These are phyloP conservation scores for Notodonta ziczac DNA, from an alignment of 2,888 invertebrate species.

Conservation along the genomic window DNA sequence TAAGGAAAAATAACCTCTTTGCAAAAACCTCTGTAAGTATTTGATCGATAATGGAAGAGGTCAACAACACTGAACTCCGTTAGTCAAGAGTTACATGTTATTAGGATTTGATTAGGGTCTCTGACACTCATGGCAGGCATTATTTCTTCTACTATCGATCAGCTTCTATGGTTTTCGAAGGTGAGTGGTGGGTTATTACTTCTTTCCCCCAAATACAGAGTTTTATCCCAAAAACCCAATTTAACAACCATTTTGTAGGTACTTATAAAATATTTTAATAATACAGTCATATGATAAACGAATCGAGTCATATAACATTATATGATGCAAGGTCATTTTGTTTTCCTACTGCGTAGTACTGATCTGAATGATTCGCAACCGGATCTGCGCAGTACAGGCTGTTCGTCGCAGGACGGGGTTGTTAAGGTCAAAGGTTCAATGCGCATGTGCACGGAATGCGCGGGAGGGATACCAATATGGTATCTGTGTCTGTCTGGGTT, in stretches of 20 bases:
- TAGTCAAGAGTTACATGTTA: no score
- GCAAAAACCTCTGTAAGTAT: no score
- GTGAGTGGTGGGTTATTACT: no score
- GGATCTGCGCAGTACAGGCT: constrained; percentile 27
- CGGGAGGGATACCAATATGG: constrained; percentile 48
- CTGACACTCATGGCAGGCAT: no score
- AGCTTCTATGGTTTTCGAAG: no score
- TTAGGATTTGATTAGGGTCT: no score
- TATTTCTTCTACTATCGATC: no score
- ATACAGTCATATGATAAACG: constrained; percentile 18
- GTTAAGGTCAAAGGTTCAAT: constrained; percentile 32
- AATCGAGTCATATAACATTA: constrained; percentile 26
- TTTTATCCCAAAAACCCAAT: constrained; percentile 6
- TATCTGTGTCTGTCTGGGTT: constrained; percentile 38
- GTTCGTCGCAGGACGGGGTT: constrained; percentile 22
- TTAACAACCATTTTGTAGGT: constrained; percentile 18
- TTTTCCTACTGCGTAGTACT: constrained; percentile 34
- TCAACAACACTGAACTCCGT: no score
- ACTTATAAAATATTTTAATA: constrained; percentile 9
- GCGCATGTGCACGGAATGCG: constrained; percentile 63
- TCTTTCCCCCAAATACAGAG: background rate
- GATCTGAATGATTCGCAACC: constrained; percentile 17
- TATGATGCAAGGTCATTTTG: constrained; percentile 29
- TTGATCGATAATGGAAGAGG: no score
- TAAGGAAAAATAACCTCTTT: no score